Percentiles rank a stretch among this genome's conserved stretches.
Evolutionary conservation across 53 echinoderm and acorn worm genomes (phyloP).

Genomic region (Actinopyga echinites): DNA sequence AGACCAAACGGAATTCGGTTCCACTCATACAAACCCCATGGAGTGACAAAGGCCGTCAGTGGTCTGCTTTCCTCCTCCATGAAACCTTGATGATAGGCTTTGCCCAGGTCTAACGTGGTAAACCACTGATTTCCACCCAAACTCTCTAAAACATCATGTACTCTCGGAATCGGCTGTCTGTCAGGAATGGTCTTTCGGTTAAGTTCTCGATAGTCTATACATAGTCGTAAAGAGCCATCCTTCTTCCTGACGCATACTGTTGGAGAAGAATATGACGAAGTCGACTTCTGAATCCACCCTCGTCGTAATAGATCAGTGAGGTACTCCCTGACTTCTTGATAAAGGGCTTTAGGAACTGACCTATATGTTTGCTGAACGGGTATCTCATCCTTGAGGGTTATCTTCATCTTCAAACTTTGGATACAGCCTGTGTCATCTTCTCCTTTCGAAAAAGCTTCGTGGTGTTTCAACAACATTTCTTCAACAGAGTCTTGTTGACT

Average conservation of each 20-base stretch:
- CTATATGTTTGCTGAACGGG: too few species aligned
- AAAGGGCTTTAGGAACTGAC: not conserved
- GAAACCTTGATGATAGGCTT: conserved; percentile 20
- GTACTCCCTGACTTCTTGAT: conserved; percentile 21
- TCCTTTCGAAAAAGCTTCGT: not conserved
- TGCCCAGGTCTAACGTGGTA: conserved; percentile 16
- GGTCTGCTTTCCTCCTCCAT: not conserved
- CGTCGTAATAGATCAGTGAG: not conserved
- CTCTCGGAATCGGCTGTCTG: conserved; percentile 17
- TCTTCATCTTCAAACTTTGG: too few species aligned
- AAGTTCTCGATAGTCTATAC: conserved; percentile 10
- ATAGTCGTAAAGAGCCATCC: conserved; percentile 46
- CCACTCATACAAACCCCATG: conserved; percentile 53
- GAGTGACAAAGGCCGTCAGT: too few species aligned
- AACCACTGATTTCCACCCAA: conserved; percentile 46
- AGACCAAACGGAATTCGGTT: conserved; percentile 64
- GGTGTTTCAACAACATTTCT: not conserved
- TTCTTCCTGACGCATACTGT: conserved; percentile 41
- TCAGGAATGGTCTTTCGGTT: conserved; percentile 29
- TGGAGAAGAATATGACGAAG: not conserved
- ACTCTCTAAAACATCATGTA: conserved; percentile 43
- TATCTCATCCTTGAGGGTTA: too few species aligned
- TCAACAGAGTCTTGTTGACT: too few species aligned
- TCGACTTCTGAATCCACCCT: not conserved
- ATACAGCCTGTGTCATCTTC: too few species aligned